Evolutionary conservation across 2,797 vertebrate species (phyloP), one percentile per base, ranked within the genome.

Genomic region (Poecilia picta): DNA sequence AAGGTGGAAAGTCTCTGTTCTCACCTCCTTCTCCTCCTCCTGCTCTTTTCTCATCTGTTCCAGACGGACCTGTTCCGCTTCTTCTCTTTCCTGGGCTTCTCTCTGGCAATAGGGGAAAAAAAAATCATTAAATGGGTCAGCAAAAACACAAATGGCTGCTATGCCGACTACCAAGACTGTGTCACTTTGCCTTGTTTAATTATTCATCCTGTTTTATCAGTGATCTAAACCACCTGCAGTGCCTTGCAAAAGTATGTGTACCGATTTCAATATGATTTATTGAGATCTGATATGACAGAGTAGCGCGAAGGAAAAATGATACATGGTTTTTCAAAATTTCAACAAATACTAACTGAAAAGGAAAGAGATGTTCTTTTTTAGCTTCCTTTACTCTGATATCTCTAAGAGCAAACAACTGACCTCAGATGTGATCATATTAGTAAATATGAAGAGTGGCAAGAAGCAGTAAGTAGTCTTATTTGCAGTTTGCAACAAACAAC

Each of bases 1-100:
- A 64, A 3, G 3, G 51, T 41, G 43, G 72, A 28, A 79, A 73
- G 74, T 72, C 10, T 28, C 39, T 41, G 53, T 71, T 74, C 93
- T 87, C 87, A 99, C 98, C 98, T 99, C 98, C 85, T 98, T 97
- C 89, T 99, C 98, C 53, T 99, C 98, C 86, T 99, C 98, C 89
- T 99, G 97, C 72, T 99, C 98, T 94, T 97, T 99, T 82, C 91
- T 97, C 91, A 99, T 98, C 89, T 96, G 98, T 77, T 99, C 97
- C 95, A 97, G 95, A 87, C 98, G 98, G 88, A 98, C 97, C 87
- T 98, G 98, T 90, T 99, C 98, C 0, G 98, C 98, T 94, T 99
- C 98, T 94, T 99, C 98, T 94, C 95, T 97, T 93, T 99, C 98
- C 85, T 99, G 98, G 41, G 96, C 97, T 97, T 99, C 98, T 89